phyloP scores from a whole-genome alignment of 2,888 invertebrate genomes.

The Lutraria lutraria region DNA sequence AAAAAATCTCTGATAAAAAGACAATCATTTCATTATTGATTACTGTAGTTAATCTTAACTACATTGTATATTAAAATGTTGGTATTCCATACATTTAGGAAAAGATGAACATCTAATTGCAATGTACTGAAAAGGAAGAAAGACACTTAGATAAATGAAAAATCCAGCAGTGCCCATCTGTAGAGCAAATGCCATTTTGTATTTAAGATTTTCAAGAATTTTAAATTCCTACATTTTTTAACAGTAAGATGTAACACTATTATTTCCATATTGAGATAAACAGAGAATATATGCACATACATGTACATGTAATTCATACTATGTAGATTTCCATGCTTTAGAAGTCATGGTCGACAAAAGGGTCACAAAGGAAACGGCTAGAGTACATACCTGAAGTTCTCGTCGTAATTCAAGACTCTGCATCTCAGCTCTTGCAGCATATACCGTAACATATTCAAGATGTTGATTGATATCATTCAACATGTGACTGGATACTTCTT shows the following conservation, averaged over 20 bases:
- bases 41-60: background rate
- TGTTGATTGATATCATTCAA: constrained; percentile 62
- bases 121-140: no score
- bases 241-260: no score
- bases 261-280: background rate
- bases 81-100: no score
- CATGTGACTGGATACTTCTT: constrained; percentile 66
- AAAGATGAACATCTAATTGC: no score
- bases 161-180: no score
- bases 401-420: constrained; percentile 68
- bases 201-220: no score
- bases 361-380: background rate
- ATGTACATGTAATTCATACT: background rate
- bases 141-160: no score
- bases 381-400: constrained; percentile 62
- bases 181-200: no score
- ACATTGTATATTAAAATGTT: no score
- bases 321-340: background rate
- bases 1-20: background rate
- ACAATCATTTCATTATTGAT: background rate
- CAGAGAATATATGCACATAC: background rate
- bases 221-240: no score
- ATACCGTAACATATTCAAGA: constrained; percentile 69
- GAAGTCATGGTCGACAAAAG: no score
- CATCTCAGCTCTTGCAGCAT: constrained; percentile 69